Evolutionary conservation across 2,888 invertebrate species (phyloP), one percentile per base, ranked within the genome.

Genomic region (Aleiodes leptofemur): DNA sequence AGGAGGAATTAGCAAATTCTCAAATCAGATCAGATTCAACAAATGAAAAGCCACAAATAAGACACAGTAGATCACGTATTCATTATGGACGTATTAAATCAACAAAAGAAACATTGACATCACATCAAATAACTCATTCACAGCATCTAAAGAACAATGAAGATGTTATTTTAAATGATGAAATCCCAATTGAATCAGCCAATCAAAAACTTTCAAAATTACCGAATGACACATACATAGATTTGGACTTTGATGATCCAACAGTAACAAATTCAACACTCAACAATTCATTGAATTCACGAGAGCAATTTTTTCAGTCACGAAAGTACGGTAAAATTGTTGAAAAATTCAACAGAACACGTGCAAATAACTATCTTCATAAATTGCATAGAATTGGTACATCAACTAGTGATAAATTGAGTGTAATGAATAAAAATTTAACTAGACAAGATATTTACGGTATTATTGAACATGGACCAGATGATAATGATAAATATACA

Each of bases 51-150:
- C 83, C 84, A 13, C 83, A 84, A 78, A 91, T 91, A 77, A 88
- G 92, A 53, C 92, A 91, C 82, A 87, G 91, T 23, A 87, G 91
- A 66, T 91, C 91, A 0, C 84, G 90, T 7, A 86, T 80, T 55
- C 88, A 90, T 76, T 85, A 90, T 11, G 77, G 76, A 0, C 80
- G 86, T 14, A 8, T 53, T 14, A 68, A 68, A n/a, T 31, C 50
- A n/a, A 53, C 68, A 51, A 68, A 68, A 50, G 68, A 68, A 31
- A 31, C 16, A 53, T 8, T 53, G 2, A 3, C n/a, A 31, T 48
- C 23, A 53, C 31, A 53, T 53, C 11, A 34, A 4, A 2, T 23
- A 64, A 48, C 16, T 43, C 16, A 43, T n/a, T 59, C 34, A n/a
- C 13, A 34, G 38, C 23, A 23, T 31, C 9, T 9, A n/a, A 13